Conservation (phyloP, 2,797 vertebrate species). For the Merluccius polli region DNA sequence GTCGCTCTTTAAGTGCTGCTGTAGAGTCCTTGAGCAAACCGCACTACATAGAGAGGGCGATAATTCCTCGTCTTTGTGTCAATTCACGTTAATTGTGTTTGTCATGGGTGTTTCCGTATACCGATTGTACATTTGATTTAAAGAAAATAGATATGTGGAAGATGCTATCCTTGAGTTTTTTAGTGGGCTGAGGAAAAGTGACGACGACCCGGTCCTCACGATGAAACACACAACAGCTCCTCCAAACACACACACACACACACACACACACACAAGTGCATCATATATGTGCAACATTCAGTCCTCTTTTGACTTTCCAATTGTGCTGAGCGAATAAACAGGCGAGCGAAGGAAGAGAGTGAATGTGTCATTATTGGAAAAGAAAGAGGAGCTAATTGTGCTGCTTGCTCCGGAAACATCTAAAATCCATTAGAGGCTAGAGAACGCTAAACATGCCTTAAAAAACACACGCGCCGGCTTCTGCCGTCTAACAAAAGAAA, state of each 20-base stretch:
- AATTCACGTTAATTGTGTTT: no score
- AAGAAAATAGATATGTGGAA: no score
- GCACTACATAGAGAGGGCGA: no score
- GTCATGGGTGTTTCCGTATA: no score
- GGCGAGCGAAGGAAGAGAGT: conserved; percentile 73
- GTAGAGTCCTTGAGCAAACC: no score
- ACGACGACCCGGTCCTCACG: no score
- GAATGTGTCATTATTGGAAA: conserved; percentile 85
- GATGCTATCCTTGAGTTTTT: no score
- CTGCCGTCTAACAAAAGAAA: conserved; percentile 65
- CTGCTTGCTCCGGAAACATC: conserved; percentile 80
- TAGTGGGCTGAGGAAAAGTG: no score
- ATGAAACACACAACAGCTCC: neutral
- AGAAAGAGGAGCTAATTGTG: conserved; percentile 92
- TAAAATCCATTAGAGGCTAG: conserved; percentile 91
- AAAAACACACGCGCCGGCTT: conserved; percentile 61
- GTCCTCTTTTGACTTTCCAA: conserved; percentile 58
- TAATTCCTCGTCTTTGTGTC: no score
- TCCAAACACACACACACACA: neutral
- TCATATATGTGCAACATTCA: conserved; percentile 42
- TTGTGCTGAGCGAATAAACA: conserved; percentile 67
- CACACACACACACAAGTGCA: conserved; percentile 12
- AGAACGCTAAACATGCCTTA: conserved; percentile 73
- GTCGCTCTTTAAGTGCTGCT: no score
- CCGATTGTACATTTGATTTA: no score